Base-by-base conservation (phyloP, 2,113 vertebrate genomes). In the Alexandromys fortis region DNA sequence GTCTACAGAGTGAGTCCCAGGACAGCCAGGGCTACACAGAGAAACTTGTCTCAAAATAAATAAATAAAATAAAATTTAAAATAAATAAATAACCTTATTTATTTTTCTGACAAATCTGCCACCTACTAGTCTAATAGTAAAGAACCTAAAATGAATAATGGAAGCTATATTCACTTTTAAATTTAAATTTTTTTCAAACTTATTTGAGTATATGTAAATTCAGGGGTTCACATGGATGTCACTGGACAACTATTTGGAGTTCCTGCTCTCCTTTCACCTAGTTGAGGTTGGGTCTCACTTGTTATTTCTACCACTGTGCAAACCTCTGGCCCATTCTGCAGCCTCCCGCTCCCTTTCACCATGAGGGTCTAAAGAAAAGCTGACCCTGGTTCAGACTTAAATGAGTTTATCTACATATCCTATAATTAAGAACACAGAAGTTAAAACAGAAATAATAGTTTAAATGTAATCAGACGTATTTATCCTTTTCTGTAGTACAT, bases 401-500 rank as follows among this genome's bases (percentile, higher is more conserved):
- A 77, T 79, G 68, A 95, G 17, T 72, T 94, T 88, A 92, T 73
- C n/a, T 95, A 90, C 4, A 94, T 28, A 81, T 21, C 82, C 67
- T n/a, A 79, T 79, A 95, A 92, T 55, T 76, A 89, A 94, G 33
- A 72, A 68, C n/a, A 13, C 52, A 16, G 19, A 96, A 86, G 38
- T 33, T 92, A 97, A 91, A 89, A 87, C 3, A 58, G 33, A 61
- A 96, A 76, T 61, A 92, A 92, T 35, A 52, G 91, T 76, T 88
- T 81, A 76, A 89, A 0, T 0, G 1, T 8, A 77, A 7, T 35
- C 38, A 86, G 45, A 70, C 65, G 89, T 14, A 81, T 76, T 92
- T 90, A n/a, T 85, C 28, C 12, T 85, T 77, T 76, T 86, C 90
- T 95, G 26, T 52, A 63, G n/a, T 30, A 94, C 92, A 58, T 28